Base-by-base conservation (phyloP, 2,888 invertebrate species). In the Drosophila hamatofila region DNA sequence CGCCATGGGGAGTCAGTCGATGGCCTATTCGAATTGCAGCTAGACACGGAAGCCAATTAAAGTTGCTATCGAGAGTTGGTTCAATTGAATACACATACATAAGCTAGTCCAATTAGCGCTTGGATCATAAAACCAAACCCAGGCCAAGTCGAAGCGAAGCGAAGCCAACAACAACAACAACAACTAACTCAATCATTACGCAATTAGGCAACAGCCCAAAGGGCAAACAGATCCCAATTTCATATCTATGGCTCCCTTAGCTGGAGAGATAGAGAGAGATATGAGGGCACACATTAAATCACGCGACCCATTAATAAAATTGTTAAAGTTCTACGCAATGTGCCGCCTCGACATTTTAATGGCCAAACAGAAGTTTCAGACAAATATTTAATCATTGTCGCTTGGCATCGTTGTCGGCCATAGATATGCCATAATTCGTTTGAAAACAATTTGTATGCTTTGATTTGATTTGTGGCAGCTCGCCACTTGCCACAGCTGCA, bases 301-400 rank as follows among this genome's bases (percentile, higher is more conserved):
- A 84, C 85, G 85, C 83, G 83, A 84, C 85, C 83, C 85, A 86
- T 85, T 85, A 85, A 85, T 83, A 88, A 85, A 88, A 84, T 83
- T 77, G 72, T 86, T 78, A 55, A 86, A 85, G 62, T 72, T 78
- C 59, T 62, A 54, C 64, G 67, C 71, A 54, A 61, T 67, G 61
- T 49, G 49, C 27, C 41, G 58, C 35, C 66, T 62, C 56, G 57
- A 75, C 49, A 68, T 72, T 83, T 76, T 76, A 75, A 82, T 72
- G 72, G 66, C 55, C 63, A 70, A 70, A 88, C 86, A 88, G 86
- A 83, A 84, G 84, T 83, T 79, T 64, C 39, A 30, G 49, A 49
- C 12, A 77, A 81, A 88, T 84, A 83, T 84, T 84, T 84, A 88
- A 84, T 84, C 84, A 84, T 88, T 84, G 84, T 84, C 84, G 83